Base-by-base conservation (phyloP, 2,888 invertebrate genomes). In the Troides aeacus region DNA sequence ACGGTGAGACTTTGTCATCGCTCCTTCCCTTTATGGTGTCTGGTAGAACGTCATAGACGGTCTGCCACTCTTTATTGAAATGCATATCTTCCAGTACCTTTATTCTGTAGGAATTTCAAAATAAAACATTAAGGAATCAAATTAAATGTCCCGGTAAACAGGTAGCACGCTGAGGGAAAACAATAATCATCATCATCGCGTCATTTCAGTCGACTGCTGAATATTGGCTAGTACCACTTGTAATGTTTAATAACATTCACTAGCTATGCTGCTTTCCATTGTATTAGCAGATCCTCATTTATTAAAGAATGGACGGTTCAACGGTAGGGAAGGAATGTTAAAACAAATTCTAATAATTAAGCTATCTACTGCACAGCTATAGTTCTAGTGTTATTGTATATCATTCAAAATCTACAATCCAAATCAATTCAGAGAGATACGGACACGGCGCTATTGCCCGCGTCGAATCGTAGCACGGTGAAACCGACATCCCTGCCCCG, bases 11-110 rank as follows among this genome's bases (percentile, higher is more conserved):
- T 50, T 18, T 12, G 67, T 23, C 39, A 8, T 67, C 62, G 36
- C 56, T 69, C 69, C 46, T 62, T 21, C 74, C 78, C 62, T 79
- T 81, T n/a, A 81, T 66, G 1, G 74, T 68, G 30, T 83, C 79
- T 0, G 85, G 81, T n/a, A 84, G 64, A 2, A 84, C 73, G 62
- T 89, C 83, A 72, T 86, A 88, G 1, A 78, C 74, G 21, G 87
- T 75, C 69, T 88, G 85, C 86, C 90, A 92, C 78, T 90, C 92
- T 72, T 87, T 91, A 64, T 81, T 87, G 15, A 92, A 73, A 23
- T 87, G 75, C 23, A 90, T 68, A 17, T 79, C 75, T 73, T 87
- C 87, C 60, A 92, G 73, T 46, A 79, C 76, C 73, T 84, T 80
- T n/a, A 84, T 83, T 64, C 92, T 92, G 81, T 8, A 75, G 77